Percentiles rank a stretch among this genome's conserved stretches.
Evolutionary conservation across 2,113 vertebrate genomes (phyloP).

Genomic region (Butorides virescens): DNA sequence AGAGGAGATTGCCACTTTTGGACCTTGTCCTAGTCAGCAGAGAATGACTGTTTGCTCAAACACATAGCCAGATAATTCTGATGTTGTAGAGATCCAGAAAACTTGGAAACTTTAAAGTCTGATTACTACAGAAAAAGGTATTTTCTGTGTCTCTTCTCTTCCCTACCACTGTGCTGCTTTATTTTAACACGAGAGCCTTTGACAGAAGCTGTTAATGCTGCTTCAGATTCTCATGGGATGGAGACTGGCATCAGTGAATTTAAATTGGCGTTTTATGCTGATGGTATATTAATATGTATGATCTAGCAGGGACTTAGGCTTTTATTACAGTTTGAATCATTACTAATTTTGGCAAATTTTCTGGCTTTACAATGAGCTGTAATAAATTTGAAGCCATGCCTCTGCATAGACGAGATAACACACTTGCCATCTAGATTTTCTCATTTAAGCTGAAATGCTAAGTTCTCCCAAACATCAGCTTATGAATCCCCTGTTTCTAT

Average conservation of each 20-base stretch:
- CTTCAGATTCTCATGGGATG: not conserved
- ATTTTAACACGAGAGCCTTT: not conserved
- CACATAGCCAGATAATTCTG: not conserved
- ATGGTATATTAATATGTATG: conserved; percentile 4
- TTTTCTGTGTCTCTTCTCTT: not conserved
- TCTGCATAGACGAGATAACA: not conserved
- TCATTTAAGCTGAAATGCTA: not conserved
- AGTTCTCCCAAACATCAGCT: not conserved
- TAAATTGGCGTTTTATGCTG: conserved; percentile 10
- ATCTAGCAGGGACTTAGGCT: not conserved
- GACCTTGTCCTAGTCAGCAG: not conserved
- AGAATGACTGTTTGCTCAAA: not conserved
- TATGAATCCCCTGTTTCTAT: not conserved
- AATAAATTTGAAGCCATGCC: conserved; percentile 5
- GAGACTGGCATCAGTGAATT: not conserved
- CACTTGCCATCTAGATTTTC: not conserved
- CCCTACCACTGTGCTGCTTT: not conserved
- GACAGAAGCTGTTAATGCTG: conserved; percentile 3
- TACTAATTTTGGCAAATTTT: conserved; percentile 28
- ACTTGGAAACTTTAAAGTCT: not conserved
- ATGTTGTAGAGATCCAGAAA: not conserved
- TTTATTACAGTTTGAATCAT: conserved; percentile 18
- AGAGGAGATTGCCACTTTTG: not conserved
- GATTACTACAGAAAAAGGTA: not conserved
- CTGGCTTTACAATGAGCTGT: not conserved